phyloP scores from a whole-genome alignment of 2,113 vertebrate species.

The Nycticebus coucang region DNA sequence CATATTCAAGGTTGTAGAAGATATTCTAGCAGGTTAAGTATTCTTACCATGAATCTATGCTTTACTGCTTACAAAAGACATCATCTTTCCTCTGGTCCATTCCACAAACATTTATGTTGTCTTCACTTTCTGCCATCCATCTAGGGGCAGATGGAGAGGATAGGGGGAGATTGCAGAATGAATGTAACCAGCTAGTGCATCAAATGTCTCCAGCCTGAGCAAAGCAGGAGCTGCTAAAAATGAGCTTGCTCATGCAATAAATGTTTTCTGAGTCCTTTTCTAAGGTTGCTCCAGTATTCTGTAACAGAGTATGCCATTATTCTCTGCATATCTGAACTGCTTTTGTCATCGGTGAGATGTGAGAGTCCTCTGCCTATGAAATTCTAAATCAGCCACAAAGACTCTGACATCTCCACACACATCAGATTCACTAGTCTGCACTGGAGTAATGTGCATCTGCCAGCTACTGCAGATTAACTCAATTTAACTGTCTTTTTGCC shows the following conservation, averaged over 20 bases:
- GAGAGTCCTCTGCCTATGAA: constrained; percentile 40
- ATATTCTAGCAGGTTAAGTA: background rate
- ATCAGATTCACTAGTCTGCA: constrained; percentile 7
- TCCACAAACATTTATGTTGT: background rate
- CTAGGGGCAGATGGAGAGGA: background rate
- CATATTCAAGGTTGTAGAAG: background rate
- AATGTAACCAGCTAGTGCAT: background rate
- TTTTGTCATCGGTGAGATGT: constrained; percentile 16
- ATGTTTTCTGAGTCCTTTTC: constrained; percentile 17
- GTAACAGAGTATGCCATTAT: constrained; percentile 24
- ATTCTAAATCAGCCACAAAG: background rate
- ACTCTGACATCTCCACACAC: background rate
- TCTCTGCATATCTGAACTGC: constrained; percentile 33
- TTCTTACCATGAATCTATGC: background rate
- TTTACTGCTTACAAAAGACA: background rate
- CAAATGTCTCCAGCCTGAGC: background rate
- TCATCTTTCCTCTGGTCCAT: background rate
- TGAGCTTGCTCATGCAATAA: background rate
- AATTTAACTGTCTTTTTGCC: background rate
- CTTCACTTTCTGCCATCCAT: background rate
- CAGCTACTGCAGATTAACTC: background rate
- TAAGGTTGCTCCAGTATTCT: constrained; percentile 35
- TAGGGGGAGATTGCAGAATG: background rate
- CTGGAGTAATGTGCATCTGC: background rate
- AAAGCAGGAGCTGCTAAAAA: constrained; percentile 30